Percentiles rank a stretch among this genome's conserved stretches.
phyloP scores from a whole-genome alignment of 2,888 invertebrate species.

The Parochlus steinenii region DNA sequence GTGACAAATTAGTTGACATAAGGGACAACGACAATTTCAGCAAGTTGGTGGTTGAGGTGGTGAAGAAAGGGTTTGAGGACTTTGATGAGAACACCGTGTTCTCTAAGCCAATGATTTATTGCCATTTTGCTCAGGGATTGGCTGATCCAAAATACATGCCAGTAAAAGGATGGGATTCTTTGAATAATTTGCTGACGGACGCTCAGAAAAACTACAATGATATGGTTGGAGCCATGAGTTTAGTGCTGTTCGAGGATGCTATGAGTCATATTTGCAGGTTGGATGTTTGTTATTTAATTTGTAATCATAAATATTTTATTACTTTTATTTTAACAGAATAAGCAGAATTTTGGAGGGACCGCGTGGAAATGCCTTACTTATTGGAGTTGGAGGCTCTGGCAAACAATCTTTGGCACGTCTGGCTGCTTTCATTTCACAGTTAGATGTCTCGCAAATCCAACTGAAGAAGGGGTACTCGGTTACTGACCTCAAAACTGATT shows the following conservation, averaged over 20 bases:
- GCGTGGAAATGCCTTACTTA: slow-evolving; percentile 76
- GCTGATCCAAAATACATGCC: slow-evolving; percentile 84
- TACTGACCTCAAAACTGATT: slow-evolving; percentile 56
- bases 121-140: slow-evolving; percentile 82
- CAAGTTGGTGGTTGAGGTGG: slow-evolving; percentile 53
- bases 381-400: slow-evolving; percentile 91
- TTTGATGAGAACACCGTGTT: slow-evolving; percentile 56
- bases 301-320: neutral
- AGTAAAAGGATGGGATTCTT: slow-evolving; percentile 48
- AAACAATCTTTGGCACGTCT: slow-evolving; percentile 82
- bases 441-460: slow-evolving; percentile 88
- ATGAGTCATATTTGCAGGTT: slow-evolving; percentile 77
- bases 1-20: slow-evolving; percentile 78
- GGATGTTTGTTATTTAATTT: neutral
- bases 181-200: slow-evolving; percentile 59
- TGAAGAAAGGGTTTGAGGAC: slow-evolving; percentile 62
- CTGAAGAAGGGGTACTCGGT: slow-evolving; percentile 78
- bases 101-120: slow-evolving; percentile 66
- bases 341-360: slow-evolving; percentile 85
- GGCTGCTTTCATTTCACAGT: slow-evolving; percentile 74
- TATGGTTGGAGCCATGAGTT: slow-evolving; percentile 76
- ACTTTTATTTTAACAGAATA: slow-evolving; percentile 36
- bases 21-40: slow-evolving; percentile 54
- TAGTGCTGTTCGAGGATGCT: slow-evolving; percentile 89
- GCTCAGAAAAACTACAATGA: slow-evolving; percentile 79